phyloP scores from a whole-genome alignment of 2,113 vertebrate species.

The Taxidea taxus region DNA sequence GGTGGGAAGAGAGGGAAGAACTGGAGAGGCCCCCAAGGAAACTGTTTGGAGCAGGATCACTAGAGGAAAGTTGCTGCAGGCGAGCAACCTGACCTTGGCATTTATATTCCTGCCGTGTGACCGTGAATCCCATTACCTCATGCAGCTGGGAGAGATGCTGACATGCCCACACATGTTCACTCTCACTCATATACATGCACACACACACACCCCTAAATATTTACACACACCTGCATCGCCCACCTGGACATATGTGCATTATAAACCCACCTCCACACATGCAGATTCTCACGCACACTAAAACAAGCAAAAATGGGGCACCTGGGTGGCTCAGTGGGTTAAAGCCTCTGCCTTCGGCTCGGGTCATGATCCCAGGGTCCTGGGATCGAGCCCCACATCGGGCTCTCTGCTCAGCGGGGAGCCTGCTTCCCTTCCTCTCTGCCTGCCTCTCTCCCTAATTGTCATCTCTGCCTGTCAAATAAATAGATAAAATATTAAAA shows the following conservation, averaged over 20 bases:
- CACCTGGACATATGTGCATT: neutral
- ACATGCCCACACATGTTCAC: neutral
- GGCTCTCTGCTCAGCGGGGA: too few relatives aligned
- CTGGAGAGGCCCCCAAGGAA: conserved; percentile 20
- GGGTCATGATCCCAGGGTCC: too few relatives aligned
- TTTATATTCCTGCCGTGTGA: conserved; percentile 42
- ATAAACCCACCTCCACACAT: neutral
- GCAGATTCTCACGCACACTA: neutral
- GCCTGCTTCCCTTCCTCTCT: too few relatives aligned
- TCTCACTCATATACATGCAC: neutral
- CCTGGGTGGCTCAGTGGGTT: too few relatives aligned
- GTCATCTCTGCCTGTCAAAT: too few relatives aligned
- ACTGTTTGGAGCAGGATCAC: conserved; percentile 43
- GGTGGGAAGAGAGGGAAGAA: conserved; percentile 58
- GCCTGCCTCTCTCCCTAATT: too few relatives aligned
- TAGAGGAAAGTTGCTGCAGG: conserved; percentile 49
- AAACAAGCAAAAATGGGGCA: conserved; percentile 8
- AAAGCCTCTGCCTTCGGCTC: too few relatives aligned
- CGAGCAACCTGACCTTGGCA: neutral
- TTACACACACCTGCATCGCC: neutral
- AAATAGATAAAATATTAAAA: too few relatives aligned
- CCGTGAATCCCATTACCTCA: neutral
- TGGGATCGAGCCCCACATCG: too few relatives aligned
- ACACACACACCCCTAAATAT: neutral
- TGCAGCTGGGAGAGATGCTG: neutral